Evolutionary conservation across 2,888 invertebrate species (phyloP), one percentile per base, ranked within the genome.

Genomic region (Andrena praecox): DNA sequence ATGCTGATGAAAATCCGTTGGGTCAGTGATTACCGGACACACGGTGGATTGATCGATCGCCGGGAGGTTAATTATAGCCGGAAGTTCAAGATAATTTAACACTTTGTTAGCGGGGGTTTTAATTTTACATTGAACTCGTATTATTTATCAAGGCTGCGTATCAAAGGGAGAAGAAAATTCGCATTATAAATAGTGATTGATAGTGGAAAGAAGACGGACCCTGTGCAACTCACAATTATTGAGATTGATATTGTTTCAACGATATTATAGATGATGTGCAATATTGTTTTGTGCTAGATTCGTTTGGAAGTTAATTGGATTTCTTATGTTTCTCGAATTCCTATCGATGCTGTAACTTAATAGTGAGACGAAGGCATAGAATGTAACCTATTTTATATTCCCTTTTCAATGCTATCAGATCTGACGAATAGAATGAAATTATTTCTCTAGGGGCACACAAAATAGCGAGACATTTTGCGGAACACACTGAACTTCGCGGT

Each of bases 301-400:
- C 27, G 6, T 5, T 20, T 50, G 59, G 7, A 56, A 27, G 56
- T 68, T 54, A 68, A 33, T 50, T 60, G 52, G 24, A 77, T 77
- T n/a, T 20, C 35, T 75, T 48, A n/a, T 31, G 27, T 27, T n/a
- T 16, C 27, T 16, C 20, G 29, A 6, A 20, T 24, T 54, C 16
- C 2, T 27, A 62, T 60, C 29, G 31, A 8, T 35, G 12, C 33
- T 12, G 20, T 20, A 67, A 62, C n/a, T 56, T 67, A 68, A 77
- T 63, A 20, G 80, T 7, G 79, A 63, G 60, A 79, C 80, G 79
- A 79, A 79, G 80, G 78, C 54, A 68, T 33, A 62, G 33, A 64
- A 64, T 63, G 48, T 42, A 64, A 63, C 80, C 56, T 33, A 56
- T 69, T 79, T 35, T 31, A 78, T 63, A 56, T 27, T 27, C 10